These are phyloP conservation scores for Eubucco bourcierii DNA, from an alignment of 2,113 vertebrate species.

Conservation along the genomic window DNA sequence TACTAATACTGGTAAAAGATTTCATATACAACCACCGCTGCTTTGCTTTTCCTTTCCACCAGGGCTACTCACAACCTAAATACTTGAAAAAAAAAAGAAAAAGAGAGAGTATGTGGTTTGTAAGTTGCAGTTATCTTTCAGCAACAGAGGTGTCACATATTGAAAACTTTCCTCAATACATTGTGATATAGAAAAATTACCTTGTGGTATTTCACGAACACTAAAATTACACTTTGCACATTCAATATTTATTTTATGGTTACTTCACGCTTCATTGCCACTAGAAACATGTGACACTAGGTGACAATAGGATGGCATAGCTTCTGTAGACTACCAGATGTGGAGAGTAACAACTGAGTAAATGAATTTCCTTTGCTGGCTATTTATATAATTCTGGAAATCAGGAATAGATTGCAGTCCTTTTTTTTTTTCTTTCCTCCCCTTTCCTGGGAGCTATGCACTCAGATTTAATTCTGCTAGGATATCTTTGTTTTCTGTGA, in stretches of 20 bases:
- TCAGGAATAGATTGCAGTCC: neutral
- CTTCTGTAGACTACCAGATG: neutral
- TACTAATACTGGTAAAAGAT: neutral
- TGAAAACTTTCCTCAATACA: neutral
- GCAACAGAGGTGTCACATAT: rapidly evolving
- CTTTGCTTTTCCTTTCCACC: neutral
- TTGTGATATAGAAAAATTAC: neutral
- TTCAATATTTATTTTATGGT: neutral
- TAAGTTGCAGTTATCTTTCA: neutral
- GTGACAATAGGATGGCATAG: neutral
- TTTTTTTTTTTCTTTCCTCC: neutral
- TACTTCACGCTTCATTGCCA: neutral
- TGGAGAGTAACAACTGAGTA: neutral
- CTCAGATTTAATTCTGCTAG: neutral
- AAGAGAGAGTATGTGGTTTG: neutral
- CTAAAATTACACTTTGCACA: neutral
- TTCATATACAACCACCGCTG: neutral
- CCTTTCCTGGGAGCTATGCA: neutral
- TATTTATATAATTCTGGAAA: neutral
- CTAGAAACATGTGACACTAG: rapidly evolving
- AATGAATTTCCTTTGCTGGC: neutral
- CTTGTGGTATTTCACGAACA: neutral
- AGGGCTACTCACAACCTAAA: neutral
- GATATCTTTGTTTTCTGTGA: neutral
- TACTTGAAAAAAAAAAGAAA: neutral